Base-by-base conservation (phyloP, 2,888 invertebrate genomes). In the Tridacna gigas region DNA sequence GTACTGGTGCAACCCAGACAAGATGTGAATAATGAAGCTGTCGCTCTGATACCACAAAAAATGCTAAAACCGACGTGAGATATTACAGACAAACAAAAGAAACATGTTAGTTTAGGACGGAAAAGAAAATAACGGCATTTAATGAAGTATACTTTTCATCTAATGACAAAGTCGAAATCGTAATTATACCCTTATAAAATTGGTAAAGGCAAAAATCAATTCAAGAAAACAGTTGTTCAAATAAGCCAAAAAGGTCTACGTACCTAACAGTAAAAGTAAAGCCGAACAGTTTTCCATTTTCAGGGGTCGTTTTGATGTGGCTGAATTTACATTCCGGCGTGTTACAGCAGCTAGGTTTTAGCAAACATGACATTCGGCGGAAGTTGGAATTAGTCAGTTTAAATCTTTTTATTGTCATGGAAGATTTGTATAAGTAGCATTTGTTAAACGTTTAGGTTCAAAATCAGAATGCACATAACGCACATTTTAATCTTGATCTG, bases 311-410 rank as follows among this genome's bases (percentile, higher is more conserved):
- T 47, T 71, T 3, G 9, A 71, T 51, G 25, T 71, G 71, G 45
- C 71, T 48, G 48, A 18, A 22, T 71, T 71, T 71, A 71, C 71
- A 71, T 71, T 71, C 71, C 71, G 22, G 25, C 25, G 71, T 71
- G 28, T 51, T 22, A 51, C n/a, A 22, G 71, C 25, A 71, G 71
- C 22, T 26, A 22, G 28, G 12, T 47, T 37, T 69, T 47, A 45
- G 45, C 47, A 69, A 69, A 69, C 69, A 69, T 69, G 22, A 47
- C 69, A 69, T 69, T 28, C 37, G 37, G n/a, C 45, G 45, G 69
- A 69, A 47, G 69, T 37, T 7, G 37, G 7, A 37, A 37, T 37
- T 37, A 37, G 7, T 37, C 7, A 7, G 7, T 37, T 37, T 37
- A 37, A 37, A 37, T 37, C 37, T 37, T 37, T 37, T 37, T 37